These are phyloP conservation scores for Melanostoma scalare DNA, from an alignment of 2,888 invertebrate species.

Conservation along the genomic window DNA sequence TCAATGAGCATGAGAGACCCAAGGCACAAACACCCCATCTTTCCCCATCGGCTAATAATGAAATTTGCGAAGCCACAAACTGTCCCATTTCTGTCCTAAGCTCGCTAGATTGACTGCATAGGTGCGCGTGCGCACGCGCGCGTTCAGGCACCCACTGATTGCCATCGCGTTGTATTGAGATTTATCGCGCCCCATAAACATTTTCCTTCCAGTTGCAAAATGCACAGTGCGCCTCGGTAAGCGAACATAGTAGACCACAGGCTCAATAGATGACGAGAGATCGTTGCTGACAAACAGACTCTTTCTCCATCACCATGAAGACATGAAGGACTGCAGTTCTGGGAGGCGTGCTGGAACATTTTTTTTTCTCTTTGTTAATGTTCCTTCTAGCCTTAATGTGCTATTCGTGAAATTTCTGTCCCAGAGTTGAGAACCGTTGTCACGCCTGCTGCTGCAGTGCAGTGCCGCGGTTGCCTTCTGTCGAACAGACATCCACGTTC, in stretches of 20 bases:
- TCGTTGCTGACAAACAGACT: constrained; percentile 44
- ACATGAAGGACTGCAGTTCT: constrained; percentile 28
- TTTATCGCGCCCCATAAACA: constrained; percentile 70
- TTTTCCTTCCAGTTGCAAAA: constrained; percentile 41
- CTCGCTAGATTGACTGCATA: constrained; percentile 14
- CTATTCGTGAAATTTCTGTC: constrained; percentile 71
- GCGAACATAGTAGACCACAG: constrained; percentile 27
- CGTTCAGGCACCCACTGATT: constrained; percentile 62
- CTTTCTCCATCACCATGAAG: not conserved
- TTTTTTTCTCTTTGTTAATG: constrained; percentile 18
- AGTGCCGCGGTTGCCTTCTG: not conserved
- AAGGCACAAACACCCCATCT: constrained; percentile 37
- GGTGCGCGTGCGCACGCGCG: constrained; percentile 46
- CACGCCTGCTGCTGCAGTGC: constrained; percentile 51
- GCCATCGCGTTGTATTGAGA: constrained; percentile 61
- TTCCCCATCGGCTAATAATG: constrained; percentile 43
- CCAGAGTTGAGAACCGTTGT: constrained; percentile 65
- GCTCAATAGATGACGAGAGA: constrained; percentile 45
- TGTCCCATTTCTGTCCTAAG: constrained; percentile 67
- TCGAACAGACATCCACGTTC: constrained; percentile 32
- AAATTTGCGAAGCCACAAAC: constrained; percentile 62
- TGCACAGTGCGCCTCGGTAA: not conserved
- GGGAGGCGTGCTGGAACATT: constrained; percentile 31
- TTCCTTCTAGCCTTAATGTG: constrained; percentile 54
- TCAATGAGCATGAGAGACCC: constrained; percentile 52